Base-by-base conservation (phyloP, 2,113 vertebrate species). In the Ictalurus furcatus region DNA sequence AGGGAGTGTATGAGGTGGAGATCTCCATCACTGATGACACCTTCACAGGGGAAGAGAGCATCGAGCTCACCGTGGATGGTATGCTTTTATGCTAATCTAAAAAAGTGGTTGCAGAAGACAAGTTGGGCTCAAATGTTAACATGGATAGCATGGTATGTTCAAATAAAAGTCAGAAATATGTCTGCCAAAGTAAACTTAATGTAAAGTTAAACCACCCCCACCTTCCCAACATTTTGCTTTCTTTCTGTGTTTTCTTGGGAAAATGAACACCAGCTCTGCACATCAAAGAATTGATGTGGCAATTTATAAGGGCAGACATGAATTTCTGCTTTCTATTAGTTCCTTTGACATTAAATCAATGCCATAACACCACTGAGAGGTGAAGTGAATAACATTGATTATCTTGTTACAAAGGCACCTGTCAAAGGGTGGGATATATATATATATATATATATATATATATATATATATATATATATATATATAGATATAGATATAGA, bases 21-120 rank as follows among this genome's bases (percentile, higher is more conserved):
- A 97, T 99, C 92, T 99, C 98, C 93, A 99, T 99, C 94, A 99
- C 98, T 0, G 98, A 98, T 0, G 98, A 99, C 88, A 97, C 95
- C 0, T 99, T 99, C 91, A 96, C 98, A 0, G 98, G 98, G 13
- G 98, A 98, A 92, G 97, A 97, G 90, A 97, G 95, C 93, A 98
- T 99, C 93, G 96, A 96, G 65, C 97, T 99, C 88, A 98, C 97
- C 0, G 98, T 99, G 71, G 98, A 99, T 71, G 97, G 98, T 99
- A 97, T 92, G 95, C 63, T 48, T 11, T 37, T 73, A 74, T 81
- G 37, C 71, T 69, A 69, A 76, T 76, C 21, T 25, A 23, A 23
- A 76, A 48, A 76, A 44, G 28, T 40, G 17, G 19, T 23, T 34
- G 71, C 69, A 73, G 7, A 73, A 34, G 30, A 30, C 14, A 34